Evolutionary conservation across 2,113 vertebrate species (phyloP).

Genomic region (Oncorhynchus mykiss): DNA sequence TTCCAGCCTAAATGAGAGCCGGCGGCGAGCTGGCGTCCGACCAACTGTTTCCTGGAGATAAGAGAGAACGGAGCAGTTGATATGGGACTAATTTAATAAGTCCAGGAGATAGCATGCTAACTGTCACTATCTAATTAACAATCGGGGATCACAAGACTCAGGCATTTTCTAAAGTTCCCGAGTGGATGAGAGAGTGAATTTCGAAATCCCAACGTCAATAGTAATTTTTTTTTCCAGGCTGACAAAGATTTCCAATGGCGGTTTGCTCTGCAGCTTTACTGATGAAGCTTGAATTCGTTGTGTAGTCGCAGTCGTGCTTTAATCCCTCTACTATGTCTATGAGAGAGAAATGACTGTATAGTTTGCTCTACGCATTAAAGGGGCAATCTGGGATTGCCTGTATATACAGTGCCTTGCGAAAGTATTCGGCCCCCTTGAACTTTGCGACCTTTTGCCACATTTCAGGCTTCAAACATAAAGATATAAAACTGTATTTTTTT

Average conservation of each 20-base stretch:
- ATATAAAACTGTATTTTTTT: no score
- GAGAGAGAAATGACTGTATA: no score
- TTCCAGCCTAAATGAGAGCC: conserved; percentile 50
- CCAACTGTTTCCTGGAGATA: conserved; percentile 73
- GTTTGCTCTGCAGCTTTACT: background rate
- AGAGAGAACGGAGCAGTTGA: conserved; percentile 53
- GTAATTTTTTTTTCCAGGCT: background rate
- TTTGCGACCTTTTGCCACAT: no score
- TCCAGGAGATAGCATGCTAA: conserved; percentile 53
- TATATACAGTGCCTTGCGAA: no score
- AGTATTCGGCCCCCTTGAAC: no score
- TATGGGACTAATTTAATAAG: conserved; percentile 62
- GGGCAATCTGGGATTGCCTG: no score
- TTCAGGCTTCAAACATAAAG: no score
- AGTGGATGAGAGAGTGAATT: conserved; percentile 31
- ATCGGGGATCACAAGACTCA: conserved; percentile 54
- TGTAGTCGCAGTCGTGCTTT: background rate
- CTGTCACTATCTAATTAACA: conserved; percentile 66
- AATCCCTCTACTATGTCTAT: no score
- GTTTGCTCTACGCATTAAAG: no score
- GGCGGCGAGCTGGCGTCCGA: conserved; percentile 59
- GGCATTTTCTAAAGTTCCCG: conserved; percentile 34
- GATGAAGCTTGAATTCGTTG: background rate
- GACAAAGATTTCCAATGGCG: background rate
- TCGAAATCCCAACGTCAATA: conserved; percentile 11